Conservation (phyloP, 1,140 invertebrate species). For the Lepidurus couesii region DNA sequence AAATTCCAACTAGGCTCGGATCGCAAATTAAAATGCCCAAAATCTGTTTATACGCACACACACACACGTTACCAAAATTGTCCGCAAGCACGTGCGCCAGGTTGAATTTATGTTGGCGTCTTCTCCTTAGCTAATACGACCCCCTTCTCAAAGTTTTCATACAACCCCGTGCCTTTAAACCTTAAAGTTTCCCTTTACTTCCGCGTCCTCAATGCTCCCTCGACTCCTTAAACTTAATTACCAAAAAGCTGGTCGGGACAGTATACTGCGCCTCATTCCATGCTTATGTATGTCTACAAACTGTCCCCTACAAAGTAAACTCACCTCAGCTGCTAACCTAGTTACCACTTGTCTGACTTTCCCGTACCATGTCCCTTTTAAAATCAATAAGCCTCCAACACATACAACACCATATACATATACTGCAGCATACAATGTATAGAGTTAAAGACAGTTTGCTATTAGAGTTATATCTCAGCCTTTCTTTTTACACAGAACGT, state of each 20-base stretch:
- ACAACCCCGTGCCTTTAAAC: not conserved
- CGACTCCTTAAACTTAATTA: slow-evolving; percentile 4
- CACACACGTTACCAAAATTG: not conserved
- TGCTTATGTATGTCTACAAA: not conserved
- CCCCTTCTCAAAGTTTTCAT: not conserved
- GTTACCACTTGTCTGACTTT: not conserved
- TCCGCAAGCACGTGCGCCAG: no score
- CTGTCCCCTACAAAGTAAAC: not conserved
- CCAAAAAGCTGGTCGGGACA: not conserved
- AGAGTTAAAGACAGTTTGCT: no score
- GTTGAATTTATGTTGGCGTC: no score
- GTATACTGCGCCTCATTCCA: not conserved
- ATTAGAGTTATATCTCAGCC: no score
- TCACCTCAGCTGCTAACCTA: not conserved
- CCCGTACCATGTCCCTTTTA: not conserved
- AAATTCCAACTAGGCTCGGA: not conserved
- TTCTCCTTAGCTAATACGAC: no score
- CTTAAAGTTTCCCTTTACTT: not conserved
- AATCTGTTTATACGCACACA: not conserved
- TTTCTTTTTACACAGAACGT: no score
- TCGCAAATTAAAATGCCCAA: not conserved
- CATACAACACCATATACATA: no score
- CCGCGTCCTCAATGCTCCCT: not conserved
- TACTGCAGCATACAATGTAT: no score
- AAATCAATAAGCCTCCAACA: not conserved